A percentile compares a stretch with the other conserved stretches of the same genome.
phyloP scores from a whole-genome alignment of 2,113 vertebrate species.

The Dasyornis broadbenti region DNA sequence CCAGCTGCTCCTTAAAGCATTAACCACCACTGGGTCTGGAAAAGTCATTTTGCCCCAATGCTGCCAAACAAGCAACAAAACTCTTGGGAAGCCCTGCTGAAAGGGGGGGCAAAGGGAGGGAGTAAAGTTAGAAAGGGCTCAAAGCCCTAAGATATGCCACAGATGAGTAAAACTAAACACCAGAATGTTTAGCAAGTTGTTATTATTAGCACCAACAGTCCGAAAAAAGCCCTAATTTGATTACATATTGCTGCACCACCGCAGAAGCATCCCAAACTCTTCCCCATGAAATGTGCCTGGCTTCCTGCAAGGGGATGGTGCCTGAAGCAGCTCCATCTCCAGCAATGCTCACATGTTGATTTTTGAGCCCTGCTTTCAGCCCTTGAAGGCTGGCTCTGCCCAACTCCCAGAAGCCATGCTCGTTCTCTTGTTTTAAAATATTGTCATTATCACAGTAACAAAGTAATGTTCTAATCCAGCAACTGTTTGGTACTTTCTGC shows the following conservation, averaged over 20 bases:
- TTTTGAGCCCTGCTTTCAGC: not conserved
- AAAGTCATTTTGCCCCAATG: not conserved
- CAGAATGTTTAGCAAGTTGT: not conserved
- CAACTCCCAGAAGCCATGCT: not conserved
- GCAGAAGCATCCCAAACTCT: not conserved
- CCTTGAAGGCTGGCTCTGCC: not conserved
- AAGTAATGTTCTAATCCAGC: not conserved
- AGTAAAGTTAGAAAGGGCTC: not conserved
- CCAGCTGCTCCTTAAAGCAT: slow-evolving; percentile 8
- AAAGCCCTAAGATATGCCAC: not conserved
- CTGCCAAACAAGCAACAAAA: not conserved
- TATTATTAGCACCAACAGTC: not conserved
- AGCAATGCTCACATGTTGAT: not conserved
- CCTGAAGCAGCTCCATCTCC: not conserved
- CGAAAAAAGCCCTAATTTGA: not conserved
- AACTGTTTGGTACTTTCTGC: not conserved
- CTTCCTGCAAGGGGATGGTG: not conserved
- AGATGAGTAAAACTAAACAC: not conserved
- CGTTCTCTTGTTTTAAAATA: not conserved
- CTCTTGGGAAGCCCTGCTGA: not conserved
- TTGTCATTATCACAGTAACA: not conserved
- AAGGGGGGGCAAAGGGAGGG: not conserved
- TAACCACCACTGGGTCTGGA: not conserved
- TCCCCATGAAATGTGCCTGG: not conserved
- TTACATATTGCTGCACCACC: not conserved